Evolutionary conservation across 2,113 vertebrate species (phyloP), one percentile per base, ranked within the genome.

Genomic region (Leuciscus idus): DNA sequence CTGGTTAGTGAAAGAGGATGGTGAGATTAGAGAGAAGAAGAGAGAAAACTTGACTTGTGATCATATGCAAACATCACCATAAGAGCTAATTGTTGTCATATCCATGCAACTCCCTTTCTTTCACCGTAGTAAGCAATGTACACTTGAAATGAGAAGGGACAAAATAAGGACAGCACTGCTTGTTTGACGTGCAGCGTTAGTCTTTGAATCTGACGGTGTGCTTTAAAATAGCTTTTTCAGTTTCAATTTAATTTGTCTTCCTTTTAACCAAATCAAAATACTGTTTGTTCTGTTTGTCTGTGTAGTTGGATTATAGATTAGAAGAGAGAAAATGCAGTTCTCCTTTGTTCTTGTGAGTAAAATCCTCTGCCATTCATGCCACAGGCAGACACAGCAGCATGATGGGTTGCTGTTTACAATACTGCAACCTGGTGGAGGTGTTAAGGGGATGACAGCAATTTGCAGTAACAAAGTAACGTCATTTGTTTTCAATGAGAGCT

Each of bases 281-380:
- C 48, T 2, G 28, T 72, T 55, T 82, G 61, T 66, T 81, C 61
- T 66, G 43, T 68, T 30, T 55, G 75, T 75, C 48, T 78, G 17
- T 78, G 28, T 68, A 19, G 57, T 62, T 80, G 78, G 57, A 80
- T 80, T 46, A 62, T 80, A 81, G 78, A 64, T 81, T 64, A 64
- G 28, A 81, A 80, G 33, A 80, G 55, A 80, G 59, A 62, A 64
- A 46, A 28, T 81, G 15, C 79, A 81, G 78, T 39, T 55, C 13
- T 48, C 9, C 12, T 79, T 79, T 80, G 33, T 19, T 64, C n/a
- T 46, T 46, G 36, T 15, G 11, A 48, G 39, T 28, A 19, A 81
- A 64, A 81, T 81, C 79, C 79, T 81, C 59, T 81, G 59, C 36
- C n/a, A 36, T 23, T 78, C 21, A 36, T 6, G n/a, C 21, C 79